These are phyloP conservation scores for Kradibia gibbosae DNA, from an alignment of 1,140 invertebrate species.

Conservation along the genomic window DNA sequence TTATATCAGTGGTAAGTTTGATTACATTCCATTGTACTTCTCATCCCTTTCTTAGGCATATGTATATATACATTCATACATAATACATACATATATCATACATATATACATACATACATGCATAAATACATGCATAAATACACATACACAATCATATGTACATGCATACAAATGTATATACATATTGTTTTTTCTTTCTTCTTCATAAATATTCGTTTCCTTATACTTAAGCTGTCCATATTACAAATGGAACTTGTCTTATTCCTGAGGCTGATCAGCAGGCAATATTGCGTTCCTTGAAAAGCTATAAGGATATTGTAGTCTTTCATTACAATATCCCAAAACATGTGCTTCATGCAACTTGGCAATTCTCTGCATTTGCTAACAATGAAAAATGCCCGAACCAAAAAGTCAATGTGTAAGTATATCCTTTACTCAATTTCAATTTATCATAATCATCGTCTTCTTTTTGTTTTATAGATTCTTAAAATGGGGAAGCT, in stretches of 20 bases:
- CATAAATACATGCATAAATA: too few relatives aligned
- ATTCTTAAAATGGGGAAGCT: constrained; percentile 76
- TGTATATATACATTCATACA: background rate
- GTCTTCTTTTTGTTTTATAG: constrained; percentile 58
- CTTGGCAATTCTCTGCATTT: constrained; percentile 75
- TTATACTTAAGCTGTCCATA: constrained; percentile 20
- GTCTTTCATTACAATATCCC: constrained; percentile 74
- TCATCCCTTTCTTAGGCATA: background rate
- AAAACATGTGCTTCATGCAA: constrained; percentile 71
- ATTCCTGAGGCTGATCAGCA: constrained; percentile 73
- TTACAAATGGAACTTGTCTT: constrained; percentile 34
- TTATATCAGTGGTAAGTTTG: constrained; percentile 17
- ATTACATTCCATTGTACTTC: background rate
- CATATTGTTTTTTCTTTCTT: too few relatives aligned
- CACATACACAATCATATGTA: too few relatives aligned
- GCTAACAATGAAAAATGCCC: constrained; percentile 71
- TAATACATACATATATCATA: too few relatives aligned
- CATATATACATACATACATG: too few relatives aligned
- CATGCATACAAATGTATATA: too few relatives aligned
- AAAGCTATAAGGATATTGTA: constrained; percentile 73
- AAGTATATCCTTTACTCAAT: constrained; percentile 52
- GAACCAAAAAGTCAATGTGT: constrained; percentile 71
- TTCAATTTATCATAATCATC: background rate
- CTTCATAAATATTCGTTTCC: too few relatives aligned
- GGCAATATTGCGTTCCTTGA: constrained; percentile 71